Evolutionary conservation across 1,140 invertebrate species (phyloP).

Genomic region (Elysia chlorotica): DNA sequence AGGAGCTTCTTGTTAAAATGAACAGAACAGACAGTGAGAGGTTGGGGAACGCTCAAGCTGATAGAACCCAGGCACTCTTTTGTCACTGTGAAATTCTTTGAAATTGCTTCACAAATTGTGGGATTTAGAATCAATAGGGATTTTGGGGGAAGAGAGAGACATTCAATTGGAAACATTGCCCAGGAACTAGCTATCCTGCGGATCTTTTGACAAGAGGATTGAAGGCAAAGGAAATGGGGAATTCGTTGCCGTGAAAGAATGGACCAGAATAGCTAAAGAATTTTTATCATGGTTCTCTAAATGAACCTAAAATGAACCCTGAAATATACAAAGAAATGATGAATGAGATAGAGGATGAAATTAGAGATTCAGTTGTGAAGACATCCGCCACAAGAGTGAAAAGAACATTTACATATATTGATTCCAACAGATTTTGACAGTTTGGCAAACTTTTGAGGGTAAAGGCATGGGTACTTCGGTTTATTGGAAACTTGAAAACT

Average conservation of each 20-base stretch:
- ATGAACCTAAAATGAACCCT: background rate
- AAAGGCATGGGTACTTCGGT: background rate
- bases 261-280: background rate
- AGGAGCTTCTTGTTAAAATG: background rate
- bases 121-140: background rate
- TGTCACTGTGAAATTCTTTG: background rate
- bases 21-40: background rate
- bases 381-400: background rate
- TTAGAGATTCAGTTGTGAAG: background rate
- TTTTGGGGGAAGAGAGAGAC: background rate
- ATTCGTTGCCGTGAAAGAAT: background rate
- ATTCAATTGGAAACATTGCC: background rate
- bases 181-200: background rate
- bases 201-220: background rate
- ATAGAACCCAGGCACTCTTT: background rate
- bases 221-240: background rate
- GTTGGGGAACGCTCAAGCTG: background rate
- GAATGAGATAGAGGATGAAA: background rate
- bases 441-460: background rate
- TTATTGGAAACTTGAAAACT: background rate
- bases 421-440: background rate
- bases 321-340: background rate
- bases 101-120: background rate
- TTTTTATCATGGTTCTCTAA: background rate
- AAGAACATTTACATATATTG: background rate